Evolutionary conservation across 2,113 vertebrate species (phyloP).

Genomic region (Siphamia tubifer): DNA sequence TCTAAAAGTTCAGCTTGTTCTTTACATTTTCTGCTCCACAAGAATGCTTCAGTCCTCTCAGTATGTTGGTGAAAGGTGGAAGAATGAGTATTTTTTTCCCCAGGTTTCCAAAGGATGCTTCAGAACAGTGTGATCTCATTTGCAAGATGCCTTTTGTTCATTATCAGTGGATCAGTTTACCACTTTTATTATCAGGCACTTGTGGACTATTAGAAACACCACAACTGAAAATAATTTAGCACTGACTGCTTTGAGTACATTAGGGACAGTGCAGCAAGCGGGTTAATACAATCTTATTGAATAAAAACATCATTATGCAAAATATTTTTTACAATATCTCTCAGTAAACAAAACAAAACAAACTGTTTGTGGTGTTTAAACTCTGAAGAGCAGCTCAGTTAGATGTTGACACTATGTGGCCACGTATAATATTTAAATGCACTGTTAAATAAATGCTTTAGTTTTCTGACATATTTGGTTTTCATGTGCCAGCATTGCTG

Average conservation of each 20-base stretch:
- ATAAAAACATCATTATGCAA: neutral
- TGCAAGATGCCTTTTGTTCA: slow-evolving; percentile 23
- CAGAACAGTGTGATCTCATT: neutral
- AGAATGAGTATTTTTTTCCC: slow-evolving; percentile 12
- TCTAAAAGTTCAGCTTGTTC: neutral
- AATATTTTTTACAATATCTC: neutral
- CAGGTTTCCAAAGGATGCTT: slow-evolving; percentile 27
- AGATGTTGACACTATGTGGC: neutral
- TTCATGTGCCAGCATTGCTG: slow-evolving; percentile 15
- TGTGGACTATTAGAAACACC: slow-evolving; percentile 37
- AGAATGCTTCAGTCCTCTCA: neutral
- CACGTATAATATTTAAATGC: neutral
- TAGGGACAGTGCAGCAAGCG: slow-evolving; percentile 3
- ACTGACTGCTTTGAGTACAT: neutral
- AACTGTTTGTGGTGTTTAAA: neutral
- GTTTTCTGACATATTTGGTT: slow-evolving; percentile 15
- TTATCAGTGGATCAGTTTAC: slow-evolving; percentile 28
- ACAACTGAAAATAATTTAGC: slow-evolving; percentile 14
- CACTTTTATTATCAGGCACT: slow-evolving; percentile 69
- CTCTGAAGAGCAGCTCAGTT: neutral
- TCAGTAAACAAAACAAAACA: neutral
- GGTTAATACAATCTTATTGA: slow-evolving; percentile 1
- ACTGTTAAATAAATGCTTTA: neutral
- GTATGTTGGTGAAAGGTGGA: neutral
- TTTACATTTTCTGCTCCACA: neutral